Evolutionary conservation across 2,888 invertebrate species (phyloP), one percentile per base, ranked within the genome.

Genomic region (Periphyllus acericola): DNA sequence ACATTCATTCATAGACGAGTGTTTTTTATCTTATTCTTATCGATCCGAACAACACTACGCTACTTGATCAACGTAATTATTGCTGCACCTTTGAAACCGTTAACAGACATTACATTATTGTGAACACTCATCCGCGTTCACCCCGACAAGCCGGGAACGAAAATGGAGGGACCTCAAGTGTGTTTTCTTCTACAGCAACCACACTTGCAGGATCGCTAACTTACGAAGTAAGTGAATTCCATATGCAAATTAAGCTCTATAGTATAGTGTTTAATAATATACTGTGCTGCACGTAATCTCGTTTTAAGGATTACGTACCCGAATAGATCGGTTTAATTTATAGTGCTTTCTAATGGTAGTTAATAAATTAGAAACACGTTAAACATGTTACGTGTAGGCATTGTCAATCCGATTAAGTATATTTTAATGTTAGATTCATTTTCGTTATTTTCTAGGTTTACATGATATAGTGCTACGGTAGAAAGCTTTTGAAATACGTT

Each of bases 131-230:
- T 46, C 2, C 46, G 14, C 14, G 46, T n/a, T n/a, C 14, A 46
- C 46, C 1, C 11, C 46, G 46, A 3, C 14, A 14, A 46, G 14
- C 46, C 1, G 46, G 14, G 46, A 46, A 46, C 14, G 46, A 46
- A 46, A 46, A 46, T 14, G 14, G 46, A 46, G 46, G 14, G 46
- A 14, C 25, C 60, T 5, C 25, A 25, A 60, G 19, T 60, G 32
- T 19, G 60, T 83, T 83, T 55, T 52, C 72, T 74, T 74, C 34
- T 29, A 11, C 46, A 1, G 21, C 75, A 40, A 19, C 36, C 68
- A 36, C 78, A 85, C 85, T n/a, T n/a, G n/a, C 76, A 52, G 85
- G 52, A 85, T 36, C 68, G 55, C 78, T 68, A 68, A 85, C 84
- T 78, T 32, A 85, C 32, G 32, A n/a, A 34, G 68, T 78, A 78